Evolutionary conservation across 2,113 vertebrate species (phyloP).

Genomic region (Parotia lawesii): DNA sequence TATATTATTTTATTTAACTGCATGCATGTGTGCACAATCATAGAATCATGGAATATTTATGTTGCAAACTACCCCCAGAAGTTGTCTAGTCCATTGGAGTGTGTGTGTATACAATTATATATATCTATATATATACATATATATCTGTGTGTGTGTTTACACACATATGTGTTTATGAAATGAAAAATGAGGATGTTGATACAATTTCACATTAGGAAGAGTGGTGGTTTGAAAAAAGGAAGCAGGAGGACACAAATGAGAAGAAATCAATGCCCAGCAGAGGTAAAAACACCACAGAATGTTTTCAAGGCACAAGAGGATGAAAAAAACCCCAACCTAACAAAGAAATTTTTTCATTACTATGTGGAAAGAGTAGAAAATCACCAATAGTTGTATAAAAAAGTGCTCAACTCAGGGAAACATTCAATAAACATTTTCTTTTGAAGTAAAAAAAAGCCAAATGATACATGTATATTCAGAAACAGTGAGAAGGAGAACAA

Average conservation of each 20-base stretch:
- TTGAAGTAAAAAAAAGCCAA: background rate
- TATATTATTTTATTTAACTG: background rate
- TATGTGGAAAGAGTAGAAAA: background rate
- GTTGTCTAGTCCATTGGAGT: background rate
- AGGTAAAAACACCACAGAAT: background rate
- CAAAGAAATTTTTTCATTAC: background rate
- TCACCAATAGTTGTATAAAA: accelerated
- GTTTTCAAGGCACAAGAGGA: background rate
- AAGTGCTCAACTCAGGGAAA: background rate
- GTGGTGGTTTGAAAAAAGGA: background rate
- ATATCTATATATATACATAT: background rate
- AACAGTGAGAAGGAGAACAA: background rate
- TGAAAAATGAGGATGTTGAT: background rate
- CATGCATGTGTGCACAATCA: background rate
- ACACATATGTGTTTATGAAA: background rate
- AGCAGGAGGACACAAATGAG: background rate
- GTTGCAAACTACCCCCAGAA: background rate
- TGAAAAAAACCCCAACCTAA: background rate
- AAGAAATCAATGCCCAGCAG: background rate
- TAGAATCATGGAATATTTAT: background rate
- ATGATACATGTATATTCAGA: background rate
- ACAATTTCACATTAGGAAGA: background rate
- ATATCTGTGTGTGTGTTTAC: background rate
- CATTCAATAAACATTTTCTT: background rate
- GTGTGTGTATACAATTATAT: accelerated